Conservation (phyloP, 2,888 invertebrate genomes). For the Limnephilus rhombicus region DNA sequence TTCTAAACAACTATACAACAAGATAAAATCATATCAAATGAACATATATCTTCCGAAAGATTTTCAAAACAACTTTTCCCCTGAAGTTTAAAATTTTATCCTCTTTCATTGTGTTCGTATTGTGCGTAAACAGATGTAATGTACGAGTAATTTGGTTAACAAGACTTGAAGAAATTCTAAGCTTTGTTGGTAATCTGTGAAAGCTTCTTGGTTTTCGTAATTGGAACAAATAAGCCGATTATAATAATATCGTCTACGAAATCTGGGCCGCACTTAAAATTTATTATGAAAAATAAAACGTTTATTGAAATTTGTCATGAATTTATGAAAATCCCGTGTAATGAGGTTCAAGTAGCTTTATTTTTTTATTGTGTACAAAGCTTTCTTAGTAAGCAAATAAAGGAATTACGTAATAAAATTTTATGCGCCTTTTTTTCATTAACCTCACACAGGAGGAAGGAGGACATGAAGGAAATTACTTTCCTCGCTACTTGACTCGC, state of each 20-base stretch:
- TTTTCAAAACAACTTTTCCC: no score
- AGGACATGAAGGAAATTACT: no score
- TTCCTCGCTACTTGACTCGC: no score
- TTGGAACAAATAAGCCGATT: not conserved
- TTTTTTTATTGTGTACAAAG: not conserved
- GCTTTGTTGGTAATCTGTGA: not conserved
- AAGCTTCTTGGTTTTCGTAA: not conserved
- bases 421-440: no score
- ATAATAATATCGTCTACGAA: not conserved
- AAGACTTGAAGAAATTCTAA: not conserved
- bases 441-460: no score
- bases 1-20: not conserved
- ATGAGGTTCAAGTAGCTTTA: not conserved
- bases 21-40: not conserved
- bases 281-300: not conserved
- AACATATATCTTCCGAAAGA: not conserved
- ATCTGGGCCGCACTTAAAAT: not conserved
- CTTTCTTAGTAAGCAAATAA: no score
- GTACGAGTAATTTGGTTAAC: not conserved
- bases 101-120: not conserved
- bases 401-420: no score
- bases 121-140: not conserved
- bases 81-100: no score
- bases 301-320: not conserved
- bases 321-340: not conserved